Evolutionary conservation across 1,140 invertebrate genomes (phyloP).

Genomic region (Lordiphosa mommai): DNA sequence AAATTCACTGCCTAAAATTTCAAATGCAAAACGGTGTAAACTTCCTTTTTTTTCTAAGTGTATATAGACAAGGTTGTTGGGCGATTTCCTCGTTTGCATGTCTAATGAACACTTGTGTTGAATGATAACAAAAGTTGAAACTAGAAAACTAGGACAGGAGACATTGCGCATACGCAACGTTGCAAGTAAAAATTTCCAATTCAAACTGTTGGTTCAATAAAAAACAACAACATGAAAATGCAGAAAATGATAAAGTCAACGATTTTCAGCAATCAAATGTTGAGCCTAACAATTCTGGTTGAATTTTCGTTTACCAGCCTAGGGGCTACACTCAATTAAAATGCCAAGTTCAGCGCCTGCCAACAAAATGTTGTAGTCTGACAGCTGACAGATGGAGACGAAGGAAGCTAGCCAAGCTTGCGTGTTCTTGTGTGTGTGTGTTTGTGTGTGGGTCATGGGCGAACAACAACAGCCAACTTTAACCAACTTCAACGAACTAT

Average conservation of each 20-base stretch:
- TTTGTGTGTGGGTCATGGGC: neutral
- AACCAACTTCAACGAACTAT: slow-evolving; percentile 1
- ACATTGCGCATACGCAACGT: slow-evolving; percentile 64
- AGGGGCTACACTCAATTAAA: slow-evolving; percentile 62
- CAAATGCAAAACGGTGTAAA: too few species aligned
- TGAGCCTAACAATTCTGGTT: slow-evolving; percentile 15
- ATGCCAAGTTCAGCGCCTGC: slow-evolving; percentile 68
- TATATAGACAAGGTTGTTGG: too few species aligned
- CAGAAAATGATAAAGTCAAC: too few species aligned
- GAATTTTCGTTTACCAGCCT: slow-evolving; percentile 8
- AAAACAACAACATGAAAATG: slow-evolving; percentile 25
- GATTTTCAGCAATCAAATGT: slow-evolving; percentile 14
- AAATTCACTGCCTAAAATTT: too few species aligned
- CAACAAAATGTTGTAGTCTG: slow-evolving; percentile 41
- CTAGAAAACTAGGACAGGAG: slow-evolving; percentile 30
- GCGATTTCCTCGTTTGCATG: slow-evolving; percentile 16
- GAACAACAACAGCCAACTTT: neutral
- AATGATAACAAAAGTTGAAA: slow-evolving; percentile 28
- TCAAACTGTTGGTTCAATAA: slow-evolving; percentile 64
- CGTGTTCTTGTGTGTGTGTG: neutral
- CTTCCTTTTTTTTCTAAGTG: too few species aligned
- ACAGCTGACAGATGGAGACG: slow-evolving; percentile 67
- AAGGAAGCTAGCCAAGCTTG: neutral
- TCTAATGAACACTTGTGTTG: slow-evolving; percentile 31
- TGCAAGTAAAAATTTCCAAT: slow-evolving; percentile 16